Evolutionary conservation across 23 tunicate species (phyloP).

Genomic region (Corella eumyota): DNA sequence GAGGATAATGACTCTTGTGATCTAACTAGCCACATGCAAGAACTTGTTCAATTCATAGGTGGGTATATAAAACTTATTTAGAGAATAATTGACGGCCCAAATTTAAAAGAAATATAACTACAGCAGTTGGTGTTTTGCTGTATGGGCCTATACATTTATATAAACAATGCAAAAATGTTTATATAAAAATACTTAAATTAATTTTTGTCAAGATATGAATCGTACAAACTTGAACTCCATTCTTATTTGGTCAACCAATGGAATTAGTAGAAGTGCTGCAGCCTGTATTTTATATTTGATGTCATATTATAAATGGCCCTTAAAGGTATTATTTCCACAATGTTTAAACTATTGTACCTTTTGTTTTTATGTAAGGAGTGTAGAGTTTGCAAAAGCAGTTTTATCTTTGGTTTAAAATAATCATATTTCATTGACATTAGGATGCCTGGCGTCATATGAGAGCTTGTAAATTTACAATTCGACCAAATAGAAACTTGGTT

Average conservation of each 20-base stretch:
- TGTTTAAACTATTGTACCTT: not conserved
- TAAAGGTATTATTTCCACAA: constrained; percentile 31
- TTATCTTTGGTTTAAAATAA: too few species aligned
- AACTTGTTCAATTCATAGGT: constrained; percentile 67
- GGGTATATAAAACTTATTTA: constrained; percentile 13
- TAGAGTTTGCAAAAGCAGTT: too few species aligned
- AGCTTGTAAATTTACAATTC: constrained; percentile 51
- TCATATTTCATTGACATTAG: too few species aligned
- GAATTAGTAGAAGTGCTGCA: constrained; percentile 90
- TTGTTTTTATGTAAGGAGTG: too few species aligned
- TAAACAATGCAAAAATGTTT: too few species aligned
- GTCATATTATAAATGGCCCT: constrained; percentile 87
- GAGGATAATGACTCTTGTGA: constrained; percentile 41
- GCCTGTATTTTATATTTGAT: constrained; percentile 76
- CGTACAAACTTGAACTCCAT: constrained; percentile 40
- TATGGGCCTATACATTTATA: too few species aligned
- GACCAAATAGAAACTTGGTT: constrained; percentile 70
- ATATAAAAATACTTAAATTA: not conserved
- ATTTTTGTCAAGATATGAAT: constrained; percentile 21
- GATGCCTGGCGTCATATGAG: constrained; percentile 84
- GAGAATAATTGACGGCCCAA: not conserved
- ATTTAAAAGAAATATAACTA: too few species aligned
- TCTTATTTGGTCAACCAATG: constrained; percentile 73
- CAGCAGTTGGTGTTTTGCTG: too few species aligned
- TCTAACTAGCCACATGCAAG: constrained; percentile 19